Conservation (phyloP, 2,888 invertebrate genomes). For the Mycalesis mineus region DNA sequence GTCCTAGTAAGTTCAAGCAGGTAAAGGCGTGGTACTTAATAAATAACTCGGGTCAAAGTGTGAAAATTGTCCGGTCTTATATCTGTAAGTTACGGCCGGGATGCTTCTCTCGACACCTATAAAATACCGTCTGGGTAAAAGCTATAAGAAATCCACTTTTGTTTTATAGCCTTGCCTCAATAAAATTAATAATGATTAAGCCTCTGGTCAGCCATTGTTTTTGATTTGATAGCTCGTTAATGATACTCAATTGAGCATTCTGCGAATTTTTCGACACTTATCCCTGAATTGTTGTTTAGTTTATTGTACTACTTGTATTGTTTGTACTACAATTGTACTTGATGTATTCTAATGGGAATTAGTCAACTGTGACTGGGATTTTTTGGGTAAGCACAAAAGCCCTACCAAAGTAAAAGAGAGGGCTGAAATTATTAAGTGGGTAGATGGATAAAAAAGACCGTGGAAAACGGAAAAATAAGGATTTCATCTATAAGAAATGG, state of each 20-base stretch:
- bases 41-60: constrained; percentile 8
- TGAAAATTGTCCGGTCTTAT: constrained; percentile 29
- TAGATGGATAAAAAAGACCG: no score
- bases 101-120: constrained; percentile 25
- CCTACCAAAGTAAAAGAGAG: no score
- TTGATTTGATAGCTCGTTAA: constrained; percentile 10
- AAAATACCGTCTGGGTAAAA: constrained; percentile 22
- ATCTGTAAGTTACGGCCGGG: constrained; percentile 29
- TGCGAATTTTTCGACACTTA: neutral
- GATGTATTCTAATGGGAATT: no score
- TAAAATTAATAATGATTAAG: constrained; percentile 28
- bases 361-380: no score
- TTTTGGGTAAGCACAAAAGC: no score
- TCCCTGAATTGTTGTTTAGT: neutral
- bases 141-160: constrained; percentile 23
- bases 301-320: no score
- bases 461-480: no score
- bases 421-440: no score
- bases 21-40: neutral
- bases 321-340: no score
- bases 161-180: constrained; percentile 20
- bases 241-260: neutral
- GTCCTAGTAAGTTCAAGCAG: no score
- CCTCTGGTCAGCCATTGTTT: constrained; percentile 6
- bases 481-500: no score